Base-by-base conservation (phyloP, 1,140 invertebrate genomes). In the Nylanderia fulva region DNA sequence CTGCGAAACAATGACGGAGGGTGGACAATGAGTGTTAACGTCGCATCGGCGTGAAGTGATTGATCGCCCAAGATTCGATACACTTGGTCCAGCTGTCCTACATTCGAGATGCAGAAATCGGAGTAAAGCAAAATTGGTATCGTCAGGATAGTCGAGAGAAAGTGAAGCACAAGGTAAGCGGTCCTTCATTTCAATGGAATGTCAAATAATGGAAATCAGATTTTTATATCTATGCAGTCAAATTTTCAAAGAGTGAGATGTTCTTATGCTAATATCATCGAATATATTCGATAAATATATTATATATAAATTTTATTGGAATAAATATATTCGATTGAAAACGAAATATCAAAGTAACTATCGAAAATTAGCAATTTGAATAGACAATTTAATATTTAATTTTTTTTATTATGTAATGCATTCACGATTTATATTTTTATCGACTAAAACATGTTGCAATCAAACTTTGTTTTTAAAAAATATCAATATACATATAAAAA, bases 1-100 rank as follows among this genome's bases (percentile, higher is more conserved):
- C 90, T 91, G 63, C 48, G 77, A 48, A 48, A 91, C 80, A 90
- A 87, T 89, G 21, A 87, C 72, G 9, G 21, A 36, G 71, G 45
- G 71, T 72, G 86, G 75, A 86, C 85, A 71, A 86, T 90, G 39
- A 80, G 39, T 69, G 61, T 52, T 82, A 88, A 52, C 18, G 66
- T 64, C n/a, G 54, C 24, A 48, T 8, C n/a, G n/a, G 39, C 36
- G 48, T 15, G 80, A 15, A 42, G 36, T 86, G 79, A 88, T 86
- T 56, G 60, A 89, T 88, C 61, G 27, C 18, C 7, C 15, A 80
- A 76, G 69, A 76, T 76, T 58, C 56, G 52, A 45, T 45, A 56
- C 69, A 85, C 48, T 54, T 54, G 42, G 63, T n/a, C 82, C 86
- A 85, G 86, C 71, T 88, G 86, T 85, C 68, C 66, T 82, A 72